Percentiles rank a stretch among this genome's conserved stretches.
phyloP scores from a whole-genome alignment of 2,888 invertebrate genomes.

The Orthosia incerta region DNA sequence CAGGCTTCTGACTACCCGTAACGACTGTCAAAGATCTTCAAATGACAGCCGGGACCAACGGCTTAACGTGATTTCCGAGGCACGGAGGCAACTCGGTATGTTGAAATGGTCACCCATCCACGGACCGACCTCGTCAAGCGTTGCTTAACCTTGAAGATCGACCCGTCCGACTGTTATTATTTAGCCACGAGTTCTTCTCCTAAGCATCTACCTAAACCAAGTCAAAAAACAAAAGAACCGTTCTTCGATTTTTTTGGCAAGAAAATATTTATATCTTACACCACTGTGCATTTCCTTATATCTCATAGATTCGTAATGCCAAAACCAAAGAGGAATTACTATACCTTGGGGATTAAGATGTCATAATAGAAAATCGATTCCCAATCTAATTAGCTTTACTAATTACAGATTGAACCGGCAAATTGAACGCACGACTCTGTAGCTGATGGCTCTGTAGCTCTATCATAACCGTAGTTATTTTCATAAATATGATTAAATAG shows the following conservation, averaged over 20 bases:
- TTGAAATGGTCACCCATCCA: too few species aligned
- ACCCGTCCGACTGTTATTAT: too few species aligned
- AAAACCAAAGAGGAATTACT: slow-evolving; percentile 12
- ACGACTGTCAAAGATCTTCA: too few species aligned
- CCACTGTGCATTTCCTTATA: neutral
- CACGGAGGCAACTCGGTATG: too few species aligned
- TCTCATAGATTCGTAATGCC: neutral
- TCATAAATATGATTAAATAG: neutral
- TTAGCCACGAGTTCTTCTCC: too few species aligned
- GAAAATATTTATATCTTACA: neutral
- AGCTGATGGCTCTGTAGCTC: slow-evolving; percentile 7
- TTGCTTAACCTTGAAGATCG: too few species aligned
- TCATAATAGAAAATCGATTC: slow-evolving; percentile 33
- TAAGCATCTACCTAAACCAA: neutral
- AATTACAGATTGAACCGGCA: slow-evolving; percentile 23
- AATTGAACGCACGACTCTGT: slow-evolving; percentile 38
- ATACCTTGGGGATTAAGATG: slow-evolving; percentile 30
- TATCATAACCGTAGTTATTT: slow-evolving; percentile 2
- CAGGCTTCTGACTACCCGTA: too few species aligned
- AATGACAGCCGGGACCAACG: too few species aligned
- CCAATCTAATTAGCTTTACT: slow-evolving; percentile 15
- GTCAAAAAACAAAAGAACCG: too few species aligned
- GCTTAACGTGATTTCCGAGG: too few species aligned
- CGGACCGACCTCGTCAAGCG: too few species aligned
- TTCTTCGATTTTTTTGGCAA: neutral